Conservation (phyloP, 2,888 invertebrate species). For the Leucophora obtusa region DNA sequence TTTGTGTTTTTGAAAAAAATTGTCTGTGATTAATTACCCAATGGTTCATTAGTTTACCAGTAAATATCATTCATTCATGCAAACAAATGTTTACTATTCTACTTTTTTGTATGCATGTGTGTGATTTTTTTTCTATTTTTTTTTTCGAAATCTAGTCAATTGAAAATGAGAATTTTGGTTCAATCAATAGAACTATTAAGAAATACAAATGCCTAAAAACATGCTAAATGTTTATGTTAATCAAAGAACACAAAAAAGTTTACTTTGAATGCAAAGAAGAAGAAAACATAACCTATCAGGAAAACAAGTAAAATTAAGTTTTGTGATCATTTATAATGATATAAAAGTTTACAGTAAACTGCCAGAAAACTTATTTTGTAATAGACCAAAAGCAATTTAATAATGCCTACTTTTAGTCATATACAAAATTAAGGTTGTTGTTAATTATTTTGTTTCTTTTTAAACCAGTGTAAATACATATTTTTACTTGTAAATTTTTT, state of each 20-base stretch:
- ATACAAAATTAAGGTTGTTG: too few relatives aligned
- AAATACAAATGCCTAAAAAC: slow-evolving; percentile 26
- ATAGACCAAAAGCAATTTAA: too few relatives aligned
- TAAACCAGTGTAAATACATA: background rate
- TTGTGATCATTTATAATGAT: slow-evolving; percentile 40
- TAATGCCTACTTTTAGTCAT: too few relatives aligned
- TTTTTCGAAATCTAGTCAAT: slow-evolving; percentile 36
- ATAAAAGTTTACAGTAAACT: too few relatives aligned
- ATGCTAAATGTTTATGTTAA: background rate
- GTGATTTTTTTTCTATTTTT: background rate
- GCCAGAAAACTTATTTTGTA: too few relatives aligned
- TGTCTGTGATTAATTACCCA: slow-evolving; percentile 55
- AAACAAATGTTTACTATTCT: too few relatives aligned
- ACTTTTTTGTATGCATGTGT: background rate
- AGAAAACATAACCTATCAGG: background rate
- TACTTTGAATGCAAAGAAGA: background rate
- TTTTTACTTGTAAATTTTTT: background rate
- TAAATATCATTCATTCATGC: slow-evolving; percentile 44
- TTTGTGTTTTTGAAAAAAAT: slow-evolving; percentile 41
- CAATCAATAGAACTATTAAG: slow-evolving; percentile 42
- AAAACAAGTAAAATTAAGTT: slow-evolving; percentile 14
- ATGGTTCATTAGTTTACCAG: slow-evolving; percentile 59
- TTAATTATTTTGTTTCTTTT: too few relatives aligned
- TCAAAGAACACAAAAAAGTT: background rate
- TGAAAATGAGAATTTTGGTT: slow-evolving; percentile 46